Conservation (phyloP, 1,140 invertebrate genomes). For the Brachionus sp. region DNA sequence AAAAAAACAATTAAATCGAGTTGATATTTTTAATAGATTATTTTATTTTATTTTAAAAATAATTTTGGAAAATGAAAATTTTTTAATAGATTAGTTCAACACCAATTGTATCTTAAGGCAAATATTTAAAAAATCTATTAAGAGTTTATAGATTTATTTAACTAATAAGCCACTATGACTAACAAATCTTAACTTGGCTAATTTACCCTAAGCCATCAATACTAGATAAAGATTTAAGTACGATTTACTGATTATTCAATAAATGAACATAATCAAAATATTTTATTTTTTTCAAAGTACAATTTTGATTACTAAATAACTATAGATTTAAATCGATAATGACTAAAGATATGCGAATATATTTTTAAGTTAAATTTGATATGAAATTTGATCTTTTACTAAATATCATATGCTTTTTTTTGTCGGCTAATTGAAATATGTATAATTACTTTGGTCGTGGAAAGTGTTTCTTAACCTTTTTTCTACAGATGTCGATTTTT, state of each 20-base stretch:
- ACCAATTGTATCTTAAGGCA: neutral
- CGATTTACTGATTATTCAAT: neutral
- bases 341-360: neutral
- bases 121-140: neutral
- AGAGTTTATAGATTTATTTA: neutral
- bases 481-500: neutral
- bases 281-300: neutral
- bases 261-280: neutral
- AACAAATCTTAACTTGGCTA: neutral
- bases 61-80: too few species aligned
- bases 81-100: neutral
- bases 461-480: neutral
- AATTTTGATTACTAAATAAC: neutral
- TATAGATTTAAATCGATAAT: neutral
- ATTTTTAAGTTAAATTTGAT: neutral
- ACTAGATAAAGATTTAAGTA: neutral
- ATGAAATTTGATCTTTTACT: neutral
- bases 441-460: neutral
- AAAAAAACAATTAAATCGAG: neutral
- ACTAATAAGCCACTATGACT: neutral
- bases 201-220: neutral
- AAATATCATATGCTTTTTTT: neutral
- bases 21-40: conserved; percentile 1
- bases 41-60: too few species aligned
- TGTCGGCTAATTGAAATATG: neutral